These are phyloP conservation scores for Botia almorhae DNA, from an alignment of 2,797 vertebrate genomes.

Conservation along the genomic window DNA sequence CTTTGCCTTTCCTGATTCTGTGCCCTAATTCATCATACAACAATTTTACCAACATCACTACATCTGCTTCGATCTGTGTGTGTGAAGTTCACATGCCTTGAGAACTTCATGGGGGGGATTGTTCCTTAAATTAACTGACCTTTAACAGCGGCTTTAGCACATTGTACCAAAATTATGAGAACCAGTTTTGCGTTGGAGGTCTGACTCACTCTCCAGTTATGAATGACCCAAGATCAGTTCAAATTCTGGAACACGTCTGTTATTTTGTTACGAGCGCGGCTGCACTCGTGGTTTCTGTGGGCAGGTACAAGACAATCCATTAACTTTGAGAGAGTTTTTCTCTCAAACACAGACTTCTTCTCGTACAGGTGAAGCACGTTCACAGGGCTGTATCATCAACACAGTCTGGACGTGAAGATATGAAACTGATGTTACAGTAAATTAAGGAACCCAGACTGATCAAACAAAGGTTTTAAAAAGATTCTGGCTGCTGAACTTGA, in stretches of 20 bases:
- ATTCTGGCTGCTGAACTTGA: background rate
- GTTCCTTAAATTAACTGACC: background rate
- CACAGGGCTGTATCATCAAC: constrained; percentile 32
- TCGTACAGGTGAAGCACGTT: constrained; percentile 22
- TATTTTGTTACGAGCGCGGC: constrained; percentile 65
- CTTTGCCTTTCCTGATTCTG: too few relatives aligned
- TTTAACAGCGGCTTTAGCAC: background rate
- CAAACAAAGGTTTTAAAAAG: background rate
- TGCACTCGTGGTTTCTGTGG: constrained; percentile 62
- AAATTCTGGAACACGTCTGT: constrained; percentile 45
- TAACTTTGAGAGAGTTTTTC: constrained; percentile 12
- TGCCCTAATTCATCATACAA: too few relatives aligned
- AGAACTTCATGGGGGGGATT: too few relatives aligned
- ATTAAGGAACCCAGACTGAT: constrained; percentile 33
- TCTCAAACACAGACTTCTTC: constrained; percentile 22
- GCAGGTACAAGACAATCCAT: constrained; percentile 55
- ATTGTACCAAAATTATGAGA: constrained; percentile 24
- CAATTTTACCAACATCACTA: too few relatives aligned
- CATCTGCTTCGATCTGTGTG: too few relatives aligned
- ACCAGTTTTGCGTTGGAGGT: constrained; percentile 11
- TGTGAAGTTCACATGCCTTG: too few relatives aligned
- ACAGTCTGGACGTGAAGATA: constrained; percentile 50
- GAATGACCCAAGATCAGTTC: constrained; percentile 27
- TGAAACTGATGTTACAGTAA: constrained; percentile 45
- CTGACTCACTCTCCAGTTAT: constrained; percentile 49